Evolutionary conservation across 2,888 invertebrate species (phyloP).

Genomic region (Ophion costatus): DNA sequence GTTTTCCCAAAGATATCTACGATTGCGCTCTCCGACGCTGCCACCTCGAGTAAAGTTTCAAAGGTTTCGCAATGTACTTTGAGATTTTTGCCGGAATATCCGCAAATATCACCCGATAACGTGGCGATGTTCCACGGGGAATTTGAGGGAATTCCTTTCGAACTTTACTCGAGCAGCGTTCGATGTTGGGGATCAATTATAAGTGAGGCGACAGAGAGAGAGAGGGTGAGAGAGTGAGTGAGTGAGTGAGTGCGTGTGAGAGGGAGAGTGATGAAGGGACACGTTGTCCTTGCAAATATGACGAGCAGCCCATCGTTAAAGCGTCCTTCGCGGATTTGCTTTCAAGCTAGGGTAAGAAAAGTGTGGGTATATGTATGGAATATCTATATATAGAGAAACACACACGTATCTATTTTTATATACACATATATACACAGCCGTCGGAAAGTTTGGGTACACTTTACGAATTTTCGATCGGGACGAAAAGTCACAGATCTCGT

Average conservation of each 20-base stretch:
- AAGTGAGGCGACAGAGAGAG: slow-evolving; percentile 35
- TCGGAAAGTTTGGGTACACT: neutral
- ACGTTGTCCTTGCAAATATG: neutral
- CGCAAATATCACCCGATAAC: neutral
- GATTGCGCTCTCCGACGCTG: slow-evolving; percentile 31
- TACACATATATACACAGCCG: slow-evolving; percentile 29
- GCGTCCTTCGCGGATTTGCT: slow-evolving; percentile 29
- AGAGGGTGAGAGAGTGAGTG: slow-evolving; percentile 9
- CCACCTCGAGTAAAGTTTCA: slow-evolving; percentile 44
- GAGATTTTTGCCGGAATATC: neutral
- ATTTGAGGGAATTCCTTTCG: neutral
- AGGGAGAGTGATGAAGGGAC: neutral
- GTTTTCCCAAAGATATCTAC: slow-evolving; percentile 11
- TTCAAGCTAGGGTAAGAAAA: slow-evolving; percentile 34
- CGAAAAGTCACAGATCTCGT: neutral
- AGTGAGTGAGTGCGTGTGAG: neutral
- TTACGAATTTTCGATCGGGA: neutral
- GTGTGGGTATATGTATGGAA: slow-evolving; percentile 35
- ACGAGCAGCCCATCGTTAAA: slow-evolving; percentile 23
- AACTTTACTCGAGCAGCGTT: slow-evolving; percentile 42
- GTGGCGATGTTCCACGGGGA: neutral
- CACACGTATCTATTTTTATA: slow-evolving; percentile 5
- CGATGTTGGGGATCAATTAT: slow-evolving; percentile 34
- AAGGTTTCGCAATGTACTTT: neutral
- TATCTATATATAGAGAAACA: slow-evolving; percentile 29